A percentile compares a stretch with the other conserved stretches of the same genome.
phyloP scores from a whole-genome alignment of 2,797 vertebrate genomes.

The Varecia variegata region DNA sequence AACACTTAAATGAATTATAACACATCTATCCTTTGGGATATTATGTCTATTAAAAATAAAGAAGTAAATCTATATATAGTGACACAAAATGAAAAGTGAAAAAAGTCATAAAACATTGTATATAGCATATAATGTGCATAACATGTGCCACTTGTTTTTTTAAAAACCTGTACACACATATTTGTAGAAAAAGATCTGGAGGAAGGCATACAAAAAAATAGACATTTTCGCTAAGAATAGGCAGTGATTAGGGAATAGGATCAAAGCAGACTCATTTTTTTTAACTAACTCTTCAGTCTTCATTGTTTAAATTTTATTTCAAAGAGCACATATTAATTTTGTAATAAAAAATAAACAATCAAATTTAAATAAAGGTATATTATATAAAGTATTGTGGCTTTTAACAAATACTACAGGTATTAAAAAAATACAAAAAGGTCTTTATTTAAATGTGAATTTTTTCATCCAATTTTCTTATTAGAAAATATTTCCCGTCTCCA shows the following conservation, averaged over 20 bases:
- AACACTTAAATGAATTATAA: conserved; percentile 14
- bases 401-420: conserved; percentile 21
- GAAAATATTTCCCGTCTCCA: background rate
- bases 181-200: background rate
- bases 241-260: background rate
- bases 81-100: background rate
- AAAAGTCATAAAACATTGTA: background rate
- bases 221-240: background rate
- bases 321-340: conserved; percentile 15
- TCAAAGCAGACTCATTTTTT: background rate
- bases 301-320: conserved; percentile 28
- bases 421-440: background rate
- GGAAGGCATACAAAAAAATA: background rate
- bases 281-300: conserved; percentile 9
- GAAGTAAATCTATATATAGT: background rate
- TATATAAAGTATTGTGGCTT: conserved; percentile 22
- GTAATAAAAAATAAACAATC: conserved; percentile 23
- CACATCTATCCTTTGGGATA: background rate
- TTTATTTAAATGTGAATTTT: conserved; percentile 49
- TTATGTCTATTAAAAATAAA: background rate
- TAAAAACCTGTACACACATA: background rate
- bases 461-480: conserved; percentile 31
- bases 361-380: conserved; percentile 39
- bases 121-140: background rate
- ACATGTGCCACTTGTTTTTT: background rate